These are phyloP conservation scores for Oncorhynchus keta DNA, from an alignment of 2,113 vertebrate genomes.

Conservation along the genomic window DNA sequence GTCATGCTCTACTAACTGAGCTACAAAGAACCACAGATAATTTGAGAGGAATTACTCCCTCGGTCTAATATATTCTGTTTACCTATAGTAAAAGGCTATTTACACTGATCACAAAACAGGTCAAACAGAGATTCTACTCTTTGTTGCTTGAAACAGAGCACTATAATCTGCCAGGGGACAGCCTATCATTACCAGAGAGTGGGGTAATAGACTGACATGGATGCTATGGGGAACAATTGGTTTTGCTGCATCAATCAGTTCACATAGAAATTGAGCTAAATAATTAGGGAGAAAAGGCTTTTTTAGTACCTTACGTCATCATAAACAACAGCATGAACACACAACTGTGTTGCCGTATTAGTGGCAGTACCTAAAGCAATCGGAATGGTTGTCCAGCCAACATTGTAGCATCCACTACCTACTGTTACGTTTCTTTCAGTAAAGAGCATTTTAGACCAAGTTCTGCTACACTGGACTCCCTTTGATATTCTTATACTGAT, in stretches of 20 bases:
- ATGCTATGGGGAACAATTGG: conserved; percentile 80
- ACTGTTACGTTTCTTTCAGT: not conserved
- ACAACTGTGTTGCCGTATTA: not conserved
- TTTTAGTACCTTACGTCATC: conserved; percentile 56
- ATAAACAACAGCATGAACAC: conserved; percentile 64
- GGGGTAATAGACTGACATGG: conserved; percentile 78
- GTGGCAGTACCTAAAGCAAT: conserved; percentile 15
- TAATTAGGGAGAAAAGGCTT: conserved; percentile 70
- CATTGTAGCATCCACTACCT: not conserved
- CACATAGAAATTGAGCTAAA: conserved; percentile 62
- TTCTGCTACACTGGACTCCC: not conserved
- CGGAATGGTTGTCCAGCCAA: conserved; percentile 51
- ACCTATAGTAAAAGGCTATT: too few species aligned
- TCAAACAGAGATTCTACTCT: conserved; percentile 66
- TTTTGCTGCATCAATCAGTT: conserved; percentile 78
- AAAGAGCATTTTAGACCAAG: not conserved
- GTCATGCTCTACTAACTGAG: too few species aligned
- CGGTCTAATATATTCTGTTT: conserved; percentile 42
- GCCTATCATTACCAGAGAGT: conserved; percentile 76
- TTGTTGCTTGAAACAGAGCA: conserved; percentile 68
- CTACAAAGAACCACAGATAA: too few species aligned
- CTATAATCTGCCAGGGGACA: conserved; percentile 74
- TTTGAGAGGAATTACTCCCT: conserved; percentile 53
- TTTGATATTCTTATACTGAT: not conserved
- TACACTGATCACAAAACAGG: conserved; percentile 53